phyloP scores from a whole-genome alignment of 2,797 vertebrate genomes.

The Paratrypauchen microcephalus region DNA sequence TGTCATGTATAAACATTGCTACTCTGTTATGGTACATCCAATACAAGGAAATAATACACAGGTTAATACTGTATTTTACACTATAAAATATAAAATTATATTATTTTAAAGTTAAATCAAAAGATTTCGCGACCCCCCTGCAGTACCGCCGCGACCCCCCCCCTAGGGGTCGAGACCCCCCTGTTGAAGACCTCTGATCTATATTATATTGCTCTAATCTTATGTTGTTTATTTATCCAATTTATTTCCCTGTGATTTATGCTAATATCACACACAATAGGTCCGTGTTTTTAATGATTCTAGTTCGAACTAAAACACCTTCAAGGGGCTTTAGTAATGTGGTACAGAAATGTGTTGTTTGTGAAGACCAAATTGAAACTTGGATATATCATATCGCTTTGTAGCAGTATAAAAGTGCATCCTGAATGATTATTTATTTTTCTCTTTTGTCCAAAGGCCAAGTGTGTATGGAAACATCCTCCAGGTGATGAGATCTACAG shows the following conservation, averaged over 20 bases:
- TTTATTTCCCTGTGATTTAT: neutral
- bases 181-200: no score
- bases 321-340: neutral
- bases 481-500: slow-evolving; percentile 97
- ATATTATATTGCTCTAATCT: neutral
- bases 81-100: no score
- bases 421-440: slow-evolving; percentile 19
- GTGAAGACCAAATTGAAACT: neutral
- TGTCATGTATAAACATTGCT: no score
- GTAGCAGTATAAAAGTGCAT: slow-evolving; percentile 1
- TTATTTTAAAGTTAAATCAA: no score
- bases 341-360: neutral
- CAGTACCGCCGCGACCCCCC: no score
- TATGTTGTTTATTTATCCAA: no score
- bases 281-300: no score
- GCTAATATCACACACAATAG: neutral
- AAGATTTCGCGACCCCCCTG: no score
- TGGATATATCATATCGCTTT: slow-evolving; percentile 3
- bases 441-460: slow-evolving; percentile 79
- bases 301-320: neutral
- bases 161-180: no score
- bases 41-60: no score
- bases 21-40: no score
- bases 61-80: no score
- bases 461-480: slow-evolving; percentile 99